phyloP scores from a whole-genome alignment of 2,888 invertebrate species.

The Troilus luridus region DNA sequence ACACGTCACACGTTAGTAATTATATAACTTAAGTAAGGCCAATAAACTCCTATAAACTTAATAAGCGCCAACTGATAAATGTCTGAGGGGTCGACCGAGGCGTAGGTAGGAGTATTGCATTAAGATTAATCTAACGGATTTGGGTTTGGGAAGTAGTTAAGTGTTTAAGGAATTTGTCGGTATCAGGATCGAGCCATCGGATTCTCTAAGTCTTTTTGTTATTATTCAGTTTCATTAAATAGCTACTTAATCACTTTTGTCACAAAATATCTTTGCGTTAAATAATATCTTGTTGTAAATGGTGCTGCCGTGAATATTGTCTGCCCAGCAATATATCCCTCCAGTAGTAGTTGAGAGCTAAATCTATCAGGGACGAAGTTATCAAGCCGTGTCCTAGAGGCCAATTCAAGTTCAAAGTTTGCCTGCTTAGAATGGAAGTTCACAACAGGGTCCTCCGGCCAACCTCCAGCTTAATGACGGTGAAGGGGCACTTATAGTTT shows the following conservation, averaged over 20 bases:
- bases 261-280: background rate
- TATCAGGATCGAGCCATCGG: too few relatives aligned
- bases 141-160: too few relatives aligned
- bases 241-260: background rate
- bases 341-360: background rate
- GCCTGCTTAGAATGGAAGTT: slow-evolving; percentile 15
- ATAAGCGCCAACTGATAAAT: too few relatives aligned
- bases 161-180: too few relatives aligned
- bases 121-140: too few relatives aligned
- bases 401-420: slow-evolving; percentile 30
- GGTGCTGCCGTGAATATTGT: background rate
- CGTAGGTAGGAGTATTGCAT: too few relatives aligned
- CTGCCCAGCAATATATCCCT: background rate
- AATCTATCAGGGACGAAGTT: slow-evolving; percentile 28
- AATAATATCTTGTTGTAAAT: background rate
- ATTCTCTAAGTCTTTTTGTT: too few relatives aligned
- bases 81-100: too few relatives aligned
- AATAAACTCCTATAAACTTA: too few relatives aligned
- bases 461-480: background rate
- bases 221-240: background rate
- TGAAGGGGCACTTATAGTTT: slow-evolving; percentile 16
- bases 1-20: too few relatives aligned
- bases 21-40: too few relatives aligned
- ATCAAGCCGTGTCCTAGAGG: slow-evolving; percentile 35
- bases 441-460: background rate